A percentile compares a stretch with the other conserved stretches of the same genome.
These are phyloP conservation scores for Xanthorhoe designata DNA, from an alignment of 2,888 invertebrate genomes.

Conservation along the genomic window DNA sequence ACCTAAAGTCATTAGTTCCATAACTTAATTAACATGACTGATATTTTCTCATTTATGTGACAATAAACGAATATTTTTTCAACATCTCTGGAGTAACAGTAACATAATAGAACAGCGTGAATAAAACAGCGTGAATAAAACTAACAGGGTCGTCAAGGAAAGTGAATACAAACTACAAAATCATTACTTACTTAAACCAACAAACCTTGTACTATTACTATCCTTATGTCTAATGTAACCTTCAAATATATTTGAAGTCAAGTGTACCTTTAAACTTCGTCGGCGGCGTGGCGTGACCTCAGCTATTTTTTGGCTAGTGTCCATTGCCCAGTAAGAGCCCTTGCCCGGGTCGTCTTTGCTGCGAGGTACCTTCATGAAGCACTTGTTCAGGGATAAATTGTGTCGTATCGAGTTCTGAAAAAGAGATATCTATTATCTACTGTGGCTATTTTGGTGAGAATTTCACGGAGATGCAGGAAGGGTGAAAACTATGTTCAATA, in stretches of 20 bases:
- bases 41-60: too few species aligned
- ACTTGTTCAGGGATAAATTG: conserved; percentile 90
- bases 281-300: conserved; percentile 83
- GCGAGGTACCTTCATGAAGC: conserved; percentile 89
- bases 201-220: background rate
- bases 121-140: background rate
- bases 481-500: too few species aligned
- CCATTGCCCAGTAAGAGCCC: conserved; percentile 88
- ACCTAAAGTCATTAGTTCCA: too few species aligned
- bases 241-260: background rate
- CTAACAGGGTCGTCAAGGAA: background rate
- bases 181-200: conserved; percentile 1
- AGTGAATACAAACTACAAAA: background rate
- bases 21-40: too few species aligned
- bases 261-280: conserved; percentile 75
- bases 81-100: too few species aligned
- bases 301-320: conserved; percentile 83
- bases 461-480: too few species aligned
- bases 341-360: conserved; percentile 91
- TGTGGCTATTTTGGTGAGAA: too few species aligned
- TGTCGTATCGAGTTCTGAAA: conserved; percentile 90
- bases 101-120: too few species aligned
- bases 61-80: too few species aligned
- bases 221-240: background rate
- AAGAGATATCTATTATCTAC: too few species aligned